phyloP scores from a whole-genome alignment of 1,140 invertebrate genomes.

The Drosophila cardini region DNA sequence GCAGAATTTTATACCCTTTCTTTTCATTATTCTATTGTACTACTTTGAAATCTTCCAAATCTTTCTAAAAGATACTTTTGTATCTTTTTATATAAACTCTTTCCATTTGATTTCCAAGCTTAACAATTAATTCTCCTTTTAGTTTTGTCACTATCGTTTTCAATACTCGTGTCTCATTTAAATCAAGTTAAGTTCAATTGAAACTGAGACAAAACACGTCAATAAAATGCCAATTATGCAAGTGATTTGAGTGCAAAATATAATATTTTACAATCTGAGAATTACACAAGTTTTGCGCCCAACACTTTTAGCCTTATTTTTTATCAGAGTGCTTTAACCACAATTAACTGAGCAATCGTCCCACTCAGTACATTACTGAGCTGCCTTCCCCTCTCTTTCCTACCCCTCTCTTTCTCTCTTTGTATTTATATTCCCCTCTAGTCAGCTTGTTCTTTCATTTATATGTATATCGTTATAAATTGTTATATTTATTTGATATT shows the following conservation, averaged over 20 bases:
- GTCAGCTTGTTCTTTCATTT: not conserved
- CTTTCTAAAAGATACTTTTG: not conserved
- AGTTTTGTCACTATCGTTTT: not conserved
- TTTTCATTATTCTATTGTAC: no score
- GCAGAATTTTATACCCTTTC: no score
- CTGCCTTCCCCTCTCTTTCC: not conserved
- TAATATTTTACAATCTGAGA: constrained; percentile 1
- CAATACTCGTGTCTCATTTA: constrained; percentile 18
- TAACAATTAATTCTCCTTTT: not conserved
- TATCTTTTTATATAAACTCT: not conserved
- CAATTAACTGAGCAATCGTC: constrained; percentile 53
- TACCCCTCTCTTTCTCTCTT: not conserved
- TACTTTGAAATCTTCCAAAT: no score
- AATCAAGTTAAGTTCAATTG: constrained; percentile 21
- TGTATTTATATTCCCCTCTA: no score
- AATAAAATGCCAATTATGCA: constrained; percentile 72
- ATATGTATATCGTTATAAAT: constrained; percentile 39
- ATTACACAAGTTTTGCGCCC: constrained; percentile 4
- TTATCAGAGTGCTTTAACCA: constrained; percentile 27
- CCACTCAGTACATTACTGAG: constrained; percentile 27
- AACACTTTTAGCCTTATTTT: constrained; percentile 15
- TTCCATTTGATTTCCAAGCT: constrained; percentile 1
- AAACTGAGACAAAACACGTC: constrained; percentile 64
- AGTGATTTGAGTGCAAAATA: constrained; percentile 4
- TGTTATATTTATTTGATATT: constrained; percentile 41